These are phyloP conservation scores for Myxocyprinus asiaticus DNA, from an alignment of 2,113 vertebrate genomes.

Conservation along the genomic window DNA sequence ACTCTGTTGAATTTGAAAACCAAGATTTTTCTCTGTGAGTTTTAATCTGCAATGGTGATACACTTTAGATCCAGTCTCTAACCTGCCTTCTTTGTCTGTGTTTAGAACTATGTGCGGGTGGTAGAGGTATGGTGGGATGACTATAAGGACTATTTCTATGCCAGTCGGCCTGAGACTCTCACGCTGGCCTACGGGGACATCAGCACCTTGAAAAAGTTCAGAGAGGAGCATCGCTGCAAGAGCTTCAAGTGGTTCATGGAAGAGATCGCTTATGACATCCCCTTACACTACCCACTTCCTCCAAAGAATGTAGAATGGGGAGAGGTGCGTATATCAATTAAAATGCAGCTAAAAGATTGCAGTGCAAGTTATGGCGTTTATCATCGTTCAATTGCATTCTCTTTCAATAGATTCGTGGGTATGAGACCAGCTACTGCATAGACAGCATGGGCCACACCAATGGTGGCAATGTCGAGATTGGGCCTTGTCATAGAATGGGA, in stretches of 20 bases:
- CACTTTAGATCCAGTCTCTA: not conserved
- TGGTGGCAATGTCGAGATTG: slow-evolving; percentile 88
- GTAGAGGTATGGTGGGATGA: slow-evolving; percentile 99
- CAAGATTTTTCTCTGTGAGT: not conserved
- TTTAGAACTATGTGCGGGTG: slow-evolving; percentile 95
- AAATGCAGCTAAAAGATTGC: not conserved
- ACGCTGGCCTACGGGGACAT: slow-evolving; percentile 91
- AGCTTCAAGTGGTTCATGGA: slow-evolving; percentile 99
- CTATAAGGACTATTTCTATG: slow-evolving; percentile 97
- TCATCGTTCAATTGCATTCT: not conserved
- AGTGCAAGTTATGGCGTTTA: not conserved
- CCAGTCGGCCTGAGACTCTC: slow-evolving; percentile 93
- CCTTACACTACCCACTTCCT: slow-evolving; percentile 87
- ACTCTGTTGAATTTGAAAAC: too few species aligned
- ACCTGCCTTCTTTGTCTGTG: not conserved
- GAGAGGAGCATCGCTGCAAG: slow-evolving; percentile 96
- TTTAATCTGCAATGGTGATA: not conserved
- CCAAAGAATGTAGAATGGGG: slow-evolving; percentile 97
- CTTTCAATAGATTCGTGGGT: slow-evolving; percentile 83
- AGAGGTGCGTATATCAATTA: slow-evolving; percentile 77
- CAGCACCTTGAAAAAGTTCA: slow-evolving; percentile 90
- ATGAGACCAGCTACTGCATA: slow-evolving; percentile 91
- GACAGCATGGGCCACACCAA: slow-evolving; percentile 98
- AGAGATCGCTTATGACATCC: slow-evolving; percentile 97
- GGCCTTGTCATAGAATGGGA: slow-evolving; percentile 96